Percentiles rank a stretch among this genome's conserved stretches.
phyloP scores from a whole-genome alignment of 2,113 vertebrate species.

The Tragelaphus strepsiceros region DNA sequence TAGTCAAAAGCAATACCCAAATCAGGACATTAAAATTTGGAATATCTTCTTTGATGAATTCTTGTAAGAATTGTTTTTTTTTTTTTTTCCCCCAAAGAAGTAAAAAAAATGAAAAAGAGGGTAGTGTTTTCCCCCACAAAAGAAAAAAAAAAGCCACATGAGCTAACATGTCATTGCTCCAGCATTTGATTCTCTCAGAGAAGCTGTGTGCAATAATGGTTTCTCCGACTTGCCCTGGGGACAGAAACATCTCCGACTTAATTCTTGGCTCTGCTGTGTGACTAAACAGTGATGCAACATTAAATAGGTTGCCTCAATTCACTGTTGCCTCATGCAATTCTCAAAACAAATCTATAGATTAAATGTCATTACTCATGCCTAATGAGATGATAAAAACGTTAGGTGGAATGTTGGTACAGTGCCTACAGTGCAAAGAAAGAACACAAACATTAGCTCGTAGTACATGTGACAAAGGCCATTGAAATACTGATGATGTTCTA shows the following conservation, averaged over 20 bases:
- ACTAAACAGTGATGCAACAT: neutral
- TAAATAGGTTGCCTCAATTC: neutral
- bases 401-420: neutral
- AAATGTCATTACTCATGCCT: neutral
- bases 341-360: neutral
- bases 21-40: conserved; percentile 35
- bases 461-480: neutral
- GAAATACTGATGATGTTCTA: neutral
- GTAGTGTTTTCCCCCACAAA: neutral
- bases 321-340: neutral
- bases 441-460: neutral
- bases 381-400: neutral
- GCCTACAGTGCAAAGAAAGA: neutral
- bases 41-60: conserved; percentile 64
- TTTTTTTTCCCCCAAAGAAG: conserved; percentile 28
- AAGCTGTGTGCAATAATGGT: neutral
- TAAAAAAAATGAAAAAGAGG: neutral
- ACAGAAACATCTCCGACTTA: neutral
- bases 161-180: neutral
- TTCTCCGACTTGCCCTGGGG: neutral
- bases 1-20: conserved; percentile 76
- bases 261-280: neutral
- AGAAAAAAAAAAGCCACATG: neutral
- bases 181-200: neutral
- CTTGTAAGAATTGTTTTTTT: conserved; percentile 54